phyloP scores from a whole-genome alignment of 2,797 vertebrate species.

The Anguilla obscura region DNA sequence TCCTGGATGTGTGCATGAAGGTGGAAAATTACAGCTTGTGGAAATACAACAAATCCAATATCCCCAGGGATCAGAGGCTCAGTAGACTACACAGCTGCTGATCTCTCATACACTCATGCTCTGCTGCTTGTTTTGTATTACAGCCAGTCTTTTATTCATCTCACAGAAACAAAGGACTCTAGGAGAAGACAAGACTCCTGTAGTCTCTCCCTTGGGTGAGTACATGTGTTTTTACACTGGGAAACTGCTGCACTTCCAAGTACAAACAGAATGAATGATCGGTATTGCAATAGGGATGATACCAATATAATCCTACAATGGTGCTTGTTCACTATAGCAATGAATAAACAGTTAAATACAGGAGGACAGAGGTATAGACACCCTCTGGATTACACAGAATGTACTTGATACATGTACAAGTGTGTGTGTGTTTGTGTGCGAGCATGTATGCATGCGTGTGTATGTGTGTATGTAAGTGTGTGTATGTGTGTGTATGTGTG shows the following conservation, averaged over 20 bases:
- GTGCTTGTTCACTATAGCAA: background rate
- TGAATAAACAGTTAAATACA: background rate
- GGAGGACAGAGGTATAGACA: background rate
- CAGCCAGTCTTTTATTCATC: background rate
- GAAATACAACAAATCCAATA: slow-evolving; percentile 40
- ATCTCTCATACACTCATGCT: background rate
- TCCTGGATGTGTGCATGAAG: slow-evolving; percentile 39
- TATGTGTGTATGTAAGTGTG: background rate
- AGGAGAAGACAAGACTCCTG: background rate
- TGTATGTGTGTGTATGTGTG: background rate
- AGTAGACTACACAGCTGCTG: background rate
- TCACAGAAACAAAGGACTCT: background rate
- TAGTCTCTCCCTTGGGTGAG: background rate
- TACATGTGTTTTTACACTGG: background rate
- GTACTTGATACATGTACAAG: background rate
- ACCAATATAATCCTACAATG: background rate
- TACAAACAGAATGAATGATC: background rate
- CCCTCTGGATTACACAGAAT: background rate
- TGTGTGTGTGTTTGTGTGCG: background rate
- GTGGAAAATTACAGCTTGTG: slow-evolving; percentile 46
- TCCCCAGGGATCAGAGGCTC: background rate
- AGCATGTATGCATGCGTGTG: background rate
- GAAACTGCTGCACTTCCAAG: background rate
- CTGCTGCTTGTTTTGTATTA: background rate
- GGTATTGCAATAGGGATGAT: background rate